A percentile compares a stretch with the other conserved stretches of the same genome.
Conservation (phyloP, 2,797 vertebrate genomes). For the Schizothorax lantsangensis region DNA sequence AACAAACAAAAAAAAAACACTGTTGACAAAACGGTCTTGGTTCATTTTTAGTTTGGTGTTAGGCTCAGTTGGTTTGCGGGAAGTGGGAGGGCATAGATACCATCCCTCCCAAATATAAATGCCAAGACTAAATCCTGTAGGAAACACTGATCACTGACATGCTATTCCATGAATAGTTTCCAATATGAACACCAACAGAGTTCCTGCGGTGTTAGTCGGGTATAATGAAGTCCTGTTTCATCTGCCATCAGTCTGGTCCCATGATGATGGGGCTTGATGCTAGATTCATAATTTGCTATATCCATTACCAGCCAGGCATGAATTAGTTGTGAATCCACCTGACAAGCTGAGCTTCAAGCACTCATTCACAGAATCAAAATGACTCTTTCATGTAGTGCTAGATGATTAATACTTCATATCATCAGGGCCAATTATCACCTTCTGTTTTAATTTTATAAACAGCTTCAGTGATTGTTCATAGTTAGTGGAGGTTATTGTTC, state of each 20-base stretch:
- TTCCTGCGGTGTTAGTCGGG: background rate
- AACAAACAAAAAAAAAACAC: too few relatives aligned
- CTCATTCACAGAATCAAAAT: conserved; percentile 19
- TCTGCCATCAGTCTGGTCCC: background rate
- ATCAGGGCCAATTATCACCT: background rate
- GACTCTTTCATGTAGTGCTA: conserved; percentile 6
- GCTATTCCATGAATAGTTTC: background rate
- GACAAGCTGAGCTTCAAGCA: conserved; percentile 1
- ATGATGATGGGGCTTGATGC: conserved; percentile 5
- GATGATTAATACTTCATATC: conserved; percentile 18
- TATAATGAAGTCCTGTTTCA: conserved; percentile 35
- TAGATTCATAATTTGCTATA: conserved; percentile 32
- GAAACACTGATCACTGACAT: background rate
- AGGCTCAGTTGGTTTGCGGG: background rate
- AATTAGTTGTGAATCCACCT: conserved; percentile 11
- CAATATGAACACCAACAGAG: background rate
- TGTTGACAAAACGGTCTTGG: background rate
- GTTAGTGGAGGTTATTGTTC: background rate
- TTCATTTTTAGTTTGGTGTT: background rate
- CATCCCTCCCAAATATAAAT: background rate
- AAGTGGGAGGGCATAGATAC: background rate
- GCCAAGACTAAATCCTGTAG: conserved; percentile 11
- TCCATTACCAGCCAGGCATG: conserved; percentile 15
- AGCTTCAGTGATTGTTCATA: background rate
- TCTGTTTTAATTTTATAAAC: conserved; percentile 18